Evolutionary conservation across 2,888 invertebrate species (phyloP).

Genomic region (Mycalesis mineus): DNA sequence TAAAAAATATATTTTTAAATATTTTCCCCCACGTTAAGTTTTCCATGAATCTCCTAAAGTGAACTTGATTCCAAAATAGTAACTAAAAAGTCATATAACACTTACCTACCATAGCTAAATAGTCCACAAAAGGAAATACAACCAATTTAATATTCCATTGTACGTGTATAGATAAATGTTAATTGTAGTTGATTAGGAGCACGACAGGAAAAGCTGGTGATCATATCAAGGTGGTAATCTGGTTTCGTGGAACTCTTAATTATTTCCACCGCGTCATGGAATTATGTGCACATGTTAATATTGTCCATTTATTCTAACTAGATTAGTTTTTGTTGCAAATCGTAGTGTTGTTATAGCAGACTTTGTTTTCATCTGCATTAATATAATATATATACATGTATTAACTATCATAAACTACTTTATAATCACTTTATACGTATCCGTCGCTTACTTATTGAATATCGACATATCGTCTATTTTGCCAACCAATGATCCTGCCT

Average conservation of each 20-base stretch:
- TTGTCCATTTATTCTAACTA: conserved; percentile 4
- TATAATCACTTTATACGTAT: too few species aligned
- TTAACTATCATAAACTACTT: too few species aligned
- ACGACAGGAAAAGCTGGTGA: conserved; percentile 64
- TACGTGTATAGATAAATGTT: conserved; percentile 17
- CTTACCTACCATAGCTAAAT: too few species aligned
- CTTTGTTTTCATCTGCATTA: not conserved
- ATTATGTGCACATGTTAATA: conserved; percentile 6
- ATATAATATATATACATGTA: too few species aligned
- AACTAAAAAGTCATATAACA: too few species aligned
- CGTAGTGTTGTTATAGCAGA: not conserved
- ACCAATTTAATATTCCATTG: not conserved
- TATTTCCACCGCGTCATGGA: conserved; percentile 34
- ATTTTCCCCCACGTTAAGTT: too few species aligned
- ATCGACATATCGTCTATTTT: too few species aligned
- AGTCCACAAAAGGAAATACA: not conserved
- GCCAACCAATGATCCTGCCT: too few species aligned
- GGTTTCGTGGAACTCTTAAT: conserved; percentile 53
- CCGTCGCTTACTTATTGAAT: too few species aligned
- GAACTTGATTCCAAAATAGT: too few species aligned
- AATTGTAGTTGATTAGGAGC: conserved; percentile 48
- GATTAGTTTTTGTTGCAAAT: not conserved
- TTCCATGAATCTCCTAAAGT: too few species aligned
- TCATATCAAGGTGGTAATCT: conserved; percentile 35
- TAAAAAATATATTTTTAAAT: too few species aligned